Evolutionary conservation across 2,797 vertebrate genomes (phyloP), one percentile per base, ranked within the genome.

Genomic region (Dipus sagitta): DNA sequence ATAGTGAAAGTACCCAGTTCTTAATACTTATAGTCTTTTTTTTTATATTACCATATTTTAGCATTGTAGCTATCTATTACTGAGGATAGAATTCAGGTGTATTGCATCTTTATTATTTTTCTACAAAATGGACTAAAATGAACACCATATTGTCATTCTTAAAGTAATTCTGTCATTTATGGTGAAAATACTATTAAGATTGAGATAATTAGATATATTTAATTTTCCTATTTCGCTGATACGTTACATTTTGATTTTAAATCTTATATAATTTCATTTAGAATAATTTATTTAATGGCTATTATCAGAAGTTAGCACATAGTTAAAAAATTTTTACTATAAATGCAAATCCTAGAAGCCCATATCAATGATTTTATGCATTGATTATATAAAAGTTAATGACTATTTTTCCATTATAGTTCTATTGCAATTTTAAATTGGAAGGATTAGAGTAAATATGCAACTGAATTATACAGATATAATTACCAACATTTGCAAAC

Each of bases 401-500:
- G 3, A 38, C 18, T 89, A 6, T 15, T 71, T 91, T 95, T 96
- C 68, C 52, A 47, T 15, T 64, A 30, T 72, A 80, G n/a, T 26
- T 93, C 3, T 76, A 86, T 38, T 94, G 68, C 21, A 97, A 82
- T 78, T 82, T 52, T 83, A 26, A 97, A 96, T 81, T 96, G 54
- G 95, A 93, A 90, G 30, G 62, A 95, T 28, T 78, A 3, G 54
- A 95, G 26, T 88, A 78, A 86, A 80, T 95, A 94, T 3, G 76
- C 26, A 64, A 81, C 54, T 14, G 65, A 89, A 92, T 95, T 96
- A 95, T 93, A 97, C 71, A 95, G 34, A 77, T 84, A 92, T 91
- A 79, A 95, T 96, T 97, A 96, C n/a, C 91, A 77, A 67, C 26
- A 95, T 86, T 93, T 95, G 76, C 64, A 89, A 96, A 78, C 88